These are phyloP conservation scores for Ephydatia muelleri DNA, from an alignment of 37 sponge, comb jelly and placozoan genomes.

Conservation along the genomic window DNA sequence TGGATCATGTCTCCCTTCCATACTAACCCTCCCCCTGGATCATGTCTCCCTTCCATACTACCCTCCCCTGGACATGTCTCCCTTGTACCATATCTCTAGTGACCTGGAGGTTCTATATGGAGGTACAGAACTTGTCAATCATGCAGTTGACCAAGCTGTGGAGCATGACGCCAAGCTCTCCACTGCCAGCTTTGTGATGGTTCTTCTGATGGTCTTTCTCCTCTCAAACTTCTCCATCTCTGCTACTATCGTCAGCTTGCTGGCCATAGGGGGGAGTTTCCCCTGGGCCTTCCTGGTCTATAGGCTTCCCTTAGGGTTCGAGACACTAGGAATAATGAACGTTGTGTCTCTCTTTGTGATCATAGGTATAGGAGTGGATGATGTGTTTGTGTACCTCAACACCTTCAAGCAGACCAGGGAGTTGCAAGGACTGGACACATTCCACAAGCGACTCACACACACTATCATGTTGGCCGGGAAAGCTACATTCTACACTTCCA, in stretches of 20 bases:
- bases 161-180: slow-evolving; percentile 50
- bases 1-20: too few relatives aligned
- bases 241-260: slow-evolving; percentile 32
- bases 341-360: slow-evolving; percentile 86
- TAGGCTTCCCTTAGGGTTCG: slow-evolving; percentile 27
- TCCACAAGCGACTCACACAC: slow-evolving; percentile 48
- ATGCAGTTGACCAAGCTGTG: slow-evolving; percentile 49
- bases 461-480: slow-evolving; percentile 75
- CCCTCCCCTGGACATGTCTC: not conserved
- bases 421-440: slow-evolving; percentile 14
- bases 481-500: slow-evolving; percentile 85
- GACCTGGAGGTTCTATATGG: slow-evolving; percentile 79
- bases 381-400: slow-evolving; percentile 90
- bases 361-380: slow-evolving; percentile 89
- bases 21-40: not conserved
- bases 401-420: slow-evolving; percentile 73
- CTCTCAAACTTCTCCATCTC: slow-evolving; percentile 64
- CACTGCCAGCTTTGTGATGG: slow-evolving; percentile 8
- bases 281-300: slow-evolving; percentile 60
- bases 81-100: slow-evolving; percentile 6
- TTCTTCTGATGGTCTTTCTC: slow-evolving; percentile 60
- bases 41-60: not conserved
- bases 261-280: slow-evolving; percentile 47
- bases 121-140: slow-evolving; percentile 47
- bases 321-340: slow-evolving; percentile 61